phyloP scores from a whole-genome alignment of 2,113 vertebrate species.

The Chionis minor region DNA sequence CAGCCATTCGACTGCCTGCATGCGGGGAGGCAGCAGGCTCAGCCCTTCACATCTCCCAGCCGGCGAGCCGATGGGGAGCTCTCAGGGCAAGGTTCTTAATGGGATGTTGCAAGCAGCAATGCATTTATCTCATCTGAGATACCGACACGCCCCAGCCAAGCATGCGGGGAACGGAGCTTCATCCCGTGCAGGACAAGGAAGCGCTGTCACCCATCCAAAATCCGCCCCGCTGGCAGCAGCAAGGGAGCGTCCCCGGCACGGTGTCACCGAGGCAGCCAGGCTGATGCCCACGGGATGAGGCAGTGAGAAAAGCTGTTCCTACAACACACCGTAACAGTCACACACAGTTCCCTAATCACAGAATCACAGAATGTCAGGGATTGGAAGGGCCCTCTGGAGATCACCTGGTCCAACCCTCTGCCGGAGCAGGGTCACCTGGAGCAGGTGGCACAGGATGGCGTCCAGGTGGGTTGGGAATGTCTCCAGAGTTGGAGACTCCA shows the following conservation, averaged over 20 bases:
- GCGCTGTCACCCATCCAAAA: neutral
- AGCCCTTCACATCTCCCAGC: neutral
- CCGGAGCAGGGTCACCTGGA: no score
- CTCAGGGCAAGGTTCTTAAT: neutral
- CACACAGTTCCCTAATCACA: neutral
- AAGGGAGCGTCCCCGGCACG: neutral
- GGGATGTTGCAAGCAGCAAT: neutral
- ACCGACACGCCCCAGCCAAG: neutral
- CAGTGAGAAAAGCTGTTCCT: neutral
- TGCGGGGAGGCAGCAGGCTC: neutral
- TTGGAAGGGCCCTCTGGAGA: no score
- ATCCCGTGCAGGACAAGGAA: neutral
- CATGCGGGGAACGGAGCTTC: neutral
- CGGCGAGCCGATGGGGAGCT: neutral
- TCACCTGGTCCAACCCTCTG: no score
- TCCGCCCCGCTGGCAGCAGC: neutral
- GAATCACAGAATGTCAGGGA: no score
- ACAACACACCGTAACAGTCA: accelerated
- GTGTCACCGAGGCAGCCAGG: neutral
- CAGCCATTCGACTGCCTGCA: neutral
- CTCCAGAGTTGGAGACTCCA: no score
- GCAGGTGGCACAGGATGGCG: no score
- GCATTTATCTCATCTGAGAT: neutral
- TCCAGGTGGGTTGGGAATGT: no score
- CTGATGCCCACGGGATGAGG: accelerated